phyloP scores from a whole-genome alignment of 2,113 vertebrate genomes.

The Pteruthius melanotis region DNA sequence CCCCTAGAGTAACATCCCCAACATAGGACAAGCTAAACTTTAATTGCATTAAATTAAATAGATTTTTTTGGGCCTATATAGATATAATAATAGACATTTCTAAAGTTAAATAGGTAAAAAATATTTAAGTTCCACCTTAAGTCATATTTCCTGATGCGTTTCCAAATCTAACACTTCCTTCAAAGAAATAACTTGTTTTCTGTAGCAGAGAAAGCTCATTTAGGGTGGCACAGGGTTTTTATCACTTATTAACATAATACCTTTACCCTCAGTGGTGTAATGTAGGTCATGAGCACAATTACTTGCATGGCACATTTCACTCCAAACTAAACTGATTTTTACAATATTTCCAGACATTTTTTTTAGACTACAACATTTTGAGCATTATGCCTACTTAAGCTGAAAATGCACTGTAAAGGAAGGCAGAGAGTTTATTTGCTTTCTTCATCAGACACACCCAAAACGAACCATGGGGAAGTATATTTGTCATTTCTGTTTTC shows the following conservation, averaged over 20 bases:
- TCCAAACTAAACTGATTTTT: neutral
- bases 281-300: neutral
- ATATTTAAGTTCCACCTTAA: conserved; percentile 23
- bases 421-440: neutral
- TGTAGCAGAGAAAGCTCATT: neutral
- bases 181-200: neutral
- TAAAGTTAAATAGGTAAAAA: conserved; percentile 50
- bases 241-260: neutral
- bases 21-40: conserved; percentile 70
- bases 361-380: neutral
- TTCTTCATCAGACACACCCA: conserved; percentile 8
- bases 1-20: conserved; percentile 68
- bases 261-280: neutral
- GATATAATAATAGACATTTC: conserved; percentile 55
- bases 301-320: neutral
- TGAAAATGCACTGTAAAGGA: neutral
- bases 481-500: conserved; percentile 38
- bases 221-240: neutral
- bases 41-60: conserved; percentile 73
- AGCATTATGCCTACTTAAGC: neutral
- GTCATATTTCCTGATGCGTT: neutral
- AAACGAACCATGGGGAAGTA: neutral
- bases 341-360: neutral
- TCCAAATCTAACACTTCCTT: conserved; percentile 3
- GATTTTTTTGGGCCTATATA: conserved; percentile 53